These are phyloP conservation scores for Synanthedon formicaeformis DNA, from an alignment of 2,888 invertebrate genomes.

Conservation along the genomic window DNA sequence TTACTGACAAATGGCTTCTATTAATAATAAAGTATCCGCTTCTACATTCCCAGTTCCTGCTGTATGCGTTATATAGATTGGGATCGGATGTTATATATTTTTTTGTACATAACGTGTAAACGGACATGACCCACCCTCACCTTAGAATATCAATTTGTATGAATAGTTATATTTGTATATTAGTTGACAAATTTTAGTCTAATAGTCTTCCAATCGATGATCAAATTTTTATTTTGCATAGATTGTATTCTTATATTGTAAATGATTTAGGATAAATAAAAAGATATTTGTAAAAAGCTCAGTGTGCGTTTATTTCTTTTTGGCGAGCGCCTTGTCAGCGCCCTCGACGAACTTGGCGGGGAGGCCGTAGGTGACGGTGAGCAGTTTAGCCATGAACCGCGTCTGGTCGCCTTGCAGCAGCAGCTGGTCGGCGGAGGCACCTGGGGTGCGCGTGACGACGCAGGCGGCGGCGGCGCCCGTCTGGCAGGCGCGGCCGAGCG, in stretches of 20 bases:
- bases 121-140: slow-evolving; percentile 65
- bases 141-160: slow-evolving; percentile 39
- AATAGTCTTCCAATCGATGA: slow-evolving; percentile 2
- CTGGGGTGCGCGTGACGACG: slow-evolving; percentile 79
- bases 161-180: no score
- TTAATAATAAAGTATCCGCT: no score
- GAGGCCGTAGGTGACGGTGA: slow-evolving; percentile 81
- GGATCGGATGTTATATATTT: no score
- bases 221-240: slow-evolving; percentile 5
- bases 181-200: not conserved
- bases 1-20: no score
- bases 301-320: slow-evolving; percentile 55
- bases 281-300: slow-evolving; percentile 12
- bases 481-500: slow-evolving; percentile 86
- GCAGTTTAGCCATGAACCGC: slow-evolving; percentile 53
- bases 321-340: slow-evolving; percentile 80
- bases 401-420: slow-evolving; percentile 88
- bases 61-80: no score
- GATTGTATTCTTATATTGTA: slow-evolving; percentile 4
- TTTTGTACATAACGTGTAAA: slow-evolving; percentile 16
- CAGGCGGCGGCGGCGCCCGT: slow-evolving; percentile 89
- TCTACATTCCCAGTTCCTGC: no score
- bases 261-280: slow-evolving; percentile 7
- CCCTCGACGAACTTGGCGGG: slow-evolving; percentile 82
- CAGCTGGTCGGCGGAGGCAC: slow-evolving; percentile 80